Base-by-base conservation (phyloP, 2,888 invertebrate genomes). In the Clivina fossor region DNA sequence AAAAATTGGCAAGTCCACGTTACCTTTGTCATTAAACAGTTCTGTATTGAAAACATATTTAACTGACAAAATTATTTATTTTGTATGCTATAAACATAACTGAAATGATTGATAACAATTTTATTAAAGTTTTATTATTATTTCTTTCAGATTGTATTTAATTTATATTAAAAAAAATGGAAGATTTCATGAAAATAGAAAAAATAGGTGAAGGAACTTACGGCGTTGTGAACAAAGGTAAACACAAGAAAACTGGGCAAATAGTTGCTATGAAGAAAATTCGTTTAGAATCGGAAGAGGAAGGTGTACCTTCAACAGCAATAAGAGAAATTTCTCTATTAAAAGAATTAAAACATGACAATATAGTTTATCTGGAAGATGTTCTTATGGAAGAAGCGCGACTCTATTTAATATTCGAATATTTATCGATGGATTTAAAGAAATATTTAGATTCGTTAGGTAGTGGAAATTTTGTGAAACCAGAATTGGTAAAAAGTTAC, bases 161-260 rank as follows among this genome's bases (percentile, higher is more conserved):
- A 13, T 35, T 35, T 18, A 35, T 35, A 35, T 13, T 5, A 35
- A 16, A 26, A 11, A 78, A 72, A 63, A 90, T 95, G 88, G 93
- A 95, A 62, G 93, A 95, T 75, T 97, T 94, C 72, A 76, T 87
- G 60, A 94, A 93, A 78, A 90, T 97, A 66, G 95, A 97, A 73
- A 97, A 97, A 78, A 93, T 98, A 62, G 97, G 97, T 57, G 97
- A 98, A 82, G 98, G 95, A 51, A 99, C 98, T 7, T 99, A 99
- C 74, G 99, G 99, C 62, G 95, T 94, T 30, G 99, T 99, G 8
- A 99, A 96, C 73, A 97, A 96, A 76, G 98, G 93, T 0, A 86
- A 87, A 68, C 88, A 96, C 69, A 90, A 86, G 76, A 80, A 86
- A 64, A 92, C 92, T 16, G 93, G 86, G 1, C 86, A 85, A 76